These are phyloP conservation scores for Epinotia brunnichana DNA, from an alignment of 2,888 invertebrate species.

Conservation along the genomic window DNA sequence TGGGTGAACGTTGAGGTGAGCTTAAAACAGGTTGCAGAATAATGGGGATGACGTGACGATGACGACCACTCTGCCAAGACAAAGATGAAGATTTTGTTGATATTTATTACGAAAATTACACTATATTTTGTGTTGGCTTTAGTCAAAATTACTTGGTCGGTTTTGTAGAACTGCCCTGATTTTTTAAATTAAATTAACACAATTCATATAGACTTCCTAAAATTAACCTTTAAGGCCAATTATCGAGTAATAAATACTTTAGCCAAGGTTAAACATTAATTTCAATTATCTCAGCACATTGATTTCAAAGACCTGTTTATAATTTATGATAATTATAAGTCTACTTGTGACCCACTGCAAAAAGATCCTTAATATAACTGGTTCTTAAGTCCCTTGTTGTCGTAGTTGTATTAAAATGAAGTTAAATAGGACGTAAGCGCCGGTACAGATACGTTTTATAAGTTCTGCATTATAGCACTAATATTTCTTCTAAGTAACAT, in stretches of 20 bases:
- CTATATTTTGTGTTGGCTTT: no score
- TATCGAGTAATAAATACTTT: slow-evolving; percentile 21
- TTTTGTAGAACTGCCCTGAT: no score
- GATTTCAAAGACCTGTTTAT: slow-evolving; percentile 34
- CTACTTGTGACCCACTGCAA: slow-evolving; percentile 10
- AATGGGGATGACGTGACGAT: no score
- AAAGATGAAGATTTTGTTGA: no score
- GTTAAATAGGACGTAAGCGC: not conserved
- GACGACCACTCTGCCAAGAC: no score
- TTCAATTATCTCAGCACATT: slow-evolving; percentile 38
- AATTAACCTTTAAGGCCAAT: slow-evolving; percentile 15
- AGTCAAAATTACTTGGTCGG: no score
- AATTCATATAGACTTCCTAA: slow-evolving; percentile 10
- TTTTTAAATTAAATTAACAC: not conserved
- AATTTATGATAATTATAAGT: slow-evolving; percentile 39
- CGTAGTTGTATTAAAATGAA: not conserved
- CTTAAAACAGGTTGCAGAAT: no score
- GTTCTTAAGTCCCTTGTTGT: not conserved
- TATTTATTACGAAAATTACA: no score
- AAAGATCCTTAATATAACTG: slow-evolving; percentile 12
- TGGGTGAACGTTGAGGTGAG: no score
- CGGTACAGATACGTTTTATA: slow-evolving; percentile 5
- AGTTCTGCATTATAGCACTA: slow-evolving; percentile 4
- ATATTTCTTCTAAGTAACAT: slow-evolving; percentile 20
- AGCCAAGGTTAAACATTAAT: slow-evolving; percentile 36